Base-by-base conservation (phyloP, 2,888 invertebrate genomes). In the Cheilosia scutellata region DNA sequence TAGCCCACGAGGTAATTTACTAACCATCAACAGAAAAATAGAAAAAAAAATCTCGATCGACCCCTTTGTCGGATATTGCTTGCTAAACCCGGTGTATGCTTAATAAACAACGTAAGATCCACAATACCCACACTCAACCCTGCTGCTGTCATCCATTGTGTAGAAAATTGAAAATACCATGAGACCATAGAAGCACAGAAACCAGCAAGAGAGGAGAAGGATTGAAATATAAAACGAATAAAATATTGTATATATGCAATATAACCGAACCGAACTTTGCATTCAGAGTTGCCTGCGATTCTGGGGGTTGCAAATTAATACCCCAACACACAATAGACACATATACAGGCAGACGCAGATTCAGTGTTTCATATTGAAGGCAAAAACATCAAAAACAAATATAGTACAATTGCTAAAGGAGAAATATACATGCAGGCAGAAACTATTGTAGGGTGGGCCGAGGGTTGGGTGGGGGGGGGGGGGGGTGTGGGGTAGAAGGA, bases 291-390 rank as follows among this genome's bases (percentile, higher is more conserved):
- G 51, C 20, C 49, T 63, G 13, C 16, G 16, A 29, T 44, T 20
- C 16, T 33, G 27, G 33, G n/a, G 75, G 65, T 58, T 57, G 65
- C 75, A 75, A 75, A 66, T 66, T 57, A 75, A 75, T 72, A 42
- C 31, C 44, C 42, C 49, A 51, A 16, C 37, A 58, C 37, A 29
- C 13, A 11, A 29, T 7, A 60, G 29, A 42, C 31, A 40, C 60
- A 60, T n/a, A 71, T 40, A 51, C 53, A 66, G 0, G 11, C 40
- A 16, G 11, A 58, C 58, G 37, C 58, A 51, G 29, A 13, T 65
- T 37, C 29, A 44, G 31, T 33, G 25, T 37, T 9, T 25, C n/a
- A 33, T 33, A 29, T 11, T 9, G 16, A 51, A 29, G 27, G 37
- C 20, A 44, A 68, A 42, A n/a, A 55, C 51, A 42, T 37, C 11